Base-by-base conservation (phyloP, 2,888 invertebrate species). In the Coelinius sp. region DNA sequence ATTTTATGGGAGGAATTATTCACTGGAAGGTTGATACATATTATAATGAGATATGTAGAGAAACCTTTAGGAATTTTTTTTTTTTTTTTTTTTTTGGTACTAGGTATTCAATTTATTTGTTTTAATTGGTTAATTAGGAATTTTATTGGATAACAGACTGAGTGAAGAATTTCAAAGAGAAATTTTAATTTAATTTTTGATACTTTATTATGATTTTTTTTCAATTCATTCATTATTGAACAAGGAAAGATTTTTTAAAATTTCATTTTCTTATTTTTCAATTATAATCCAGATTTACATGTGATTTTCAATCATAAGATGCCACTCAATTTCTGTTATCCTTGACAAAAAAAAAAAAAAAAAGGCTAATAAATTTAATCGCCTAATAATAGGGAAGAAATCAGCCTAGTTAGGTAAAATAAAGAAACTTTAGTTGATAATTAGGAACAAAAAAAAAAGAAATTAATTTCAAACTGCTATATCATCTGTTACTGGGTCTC, bases 401-500 rank as follows among this genome's bases (percentile, higher is more conserved):
- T 49, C 2, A 20, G 20, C 20, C 17, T 49, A 17, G 46, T 8
- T 44, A 44, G 22, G 63, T 59, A 63, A 67, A 67, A 49, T 20
- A 6, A 59, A 59, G 25, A 35, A 59, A 14, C 17, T 59, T 59
- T 20, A 59, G 35, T 59, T 59, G 46, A 20, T 49, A 59, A 59
- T 59, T 31, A 59, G 31, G 59, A 53, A 31, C 10, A 27, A 56
- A 56, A 31, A 56, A 25, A 31, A 53, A 22, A 17, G 2, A 46
- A 46, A 17, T 17, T n/a, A 46, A 24, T 52, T 22, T 10, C 12
- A 52, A 25, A 68, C 41, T 35, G 71, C 63, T 68, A 65, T 68
- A 70, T 64, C 76, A 69, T 66, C 66, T 64, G 65, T 74, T 65
- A 70, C 63, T 70, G 76, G 77, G 77, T 77, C 72, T 73, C 71